Evolutionary conservation across 1,140 invertebrate genomes (phyloP), one percentile per base, ranked within the genome.

Genomic region (Chironomus striatipennis): DNA sequence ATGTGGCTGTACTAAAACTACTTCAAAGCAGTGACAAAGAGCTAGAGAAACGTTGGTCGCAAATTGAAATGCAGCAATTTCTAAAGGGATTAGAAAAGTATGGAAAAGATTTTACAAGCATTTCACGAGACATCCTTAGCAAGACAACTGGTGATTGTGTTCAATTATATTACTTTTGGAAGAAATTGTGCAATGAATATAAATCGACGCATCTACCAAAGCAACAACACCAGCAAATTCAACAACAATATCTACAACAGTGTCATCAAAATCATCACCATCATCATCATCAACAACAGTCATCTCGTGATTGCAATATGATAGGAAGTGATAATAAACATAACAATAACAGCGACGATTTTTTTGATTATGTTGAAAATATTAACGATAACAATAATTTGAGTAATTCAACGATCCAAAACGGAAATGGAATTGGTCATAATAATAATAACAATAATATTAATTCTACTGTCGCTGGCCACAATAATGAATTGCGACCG

Each of bases 141-240:
- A 98, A 98, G 86, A 88, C 91, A 72, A 89, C 91, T 5, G 96
- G 95, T 80, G 94, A 98, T 80, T 98, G 97, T 85, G 87, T 98
- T 78, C 94, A 97, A 85, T 98, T 98, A 84, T 99, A 99, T 83
- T 98, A 99, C 82, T 88, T 98, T 78, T 99, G 97, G 97, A 99
- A 99, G 84, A 96, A 96, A 84, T 88, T 95, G 15, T 96, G 94
- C 77, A 90, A 92, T 74, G 93, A 96, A 80, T 94, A 86, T 79
- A 89, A 88, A 77, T 79, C 80, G 5, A 79, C 80, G 8, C 80
- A 82, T 73, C 67, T 82, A 18, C 65, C 65, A 70, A 17, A 20
- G 17, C 65, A 57, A 57, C 47, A 57, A 7, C 1, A 12, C 7
- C 10, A 57, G 47, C 47, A n/a, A n/a, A 57, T 57, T 2, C 47